Evolutionary conservation across 1,140 invertebrate species (phyloP).

Genomic region (Laodelphax striatellus): DNA sequence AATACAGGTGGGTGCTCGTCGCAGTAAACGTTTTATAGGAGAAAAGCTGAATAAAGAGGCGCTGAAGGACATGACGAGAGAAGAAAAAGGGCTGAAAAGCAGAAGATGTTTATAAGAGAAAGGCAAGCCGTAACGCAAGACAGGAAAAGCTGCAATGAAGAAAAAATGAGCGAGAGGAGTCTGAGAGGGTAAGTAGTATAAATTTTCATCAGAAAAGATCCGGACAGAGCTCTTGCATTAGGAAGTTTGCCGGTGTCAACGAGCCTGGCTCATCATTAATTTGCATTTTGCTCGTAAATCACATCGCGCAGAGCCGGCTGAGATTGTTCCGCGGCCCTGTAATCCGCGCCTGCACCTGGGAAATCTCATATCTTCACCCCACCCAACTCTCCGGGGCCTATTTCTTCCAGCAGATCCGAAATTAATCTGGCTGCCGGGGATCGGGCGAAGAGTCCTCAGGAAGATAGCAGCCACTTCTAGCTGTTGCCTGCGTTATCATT

Average conservation of each 20-base stretch:
- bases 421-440: background rate
- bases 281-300: conserved; percentile 3
- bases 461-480: too few species aligned
- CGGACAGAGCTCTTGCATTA: conserved; percentile 1
- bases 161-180: too few species aligned
- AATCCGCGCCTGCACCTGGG: background rate
- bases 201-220: conserved; percentile 3
- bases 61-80: too few species aligned
- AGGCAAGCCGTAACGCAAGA: too few species aligned
- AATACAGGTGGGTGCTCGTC: too few species aligned
- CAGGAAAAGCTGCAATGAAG: too few species aligned
- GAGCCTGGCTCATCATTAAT: background rate
- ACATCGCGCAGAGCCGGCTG: background rate
- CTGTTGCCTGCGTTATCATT: too few species aligned
- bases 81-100: too few species aligned
- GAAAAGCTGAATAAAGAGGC: too few species aligned
- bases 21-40: too few species aligned
- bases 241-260: conserved; percentile 3
- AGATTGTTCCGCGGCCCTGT: conserved; percentile 1
- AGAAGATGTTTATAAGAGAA: too few species aligned
- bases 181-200: background rate
- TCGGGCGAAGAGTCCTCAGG: too few species aligned
- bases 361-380: background rate
- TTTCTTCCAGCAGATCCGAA: background rate
- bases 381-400: background rate